Conservation (phyloP, 2,888 invertebrate species). For the Neoitamus cyanurus region DNA sequence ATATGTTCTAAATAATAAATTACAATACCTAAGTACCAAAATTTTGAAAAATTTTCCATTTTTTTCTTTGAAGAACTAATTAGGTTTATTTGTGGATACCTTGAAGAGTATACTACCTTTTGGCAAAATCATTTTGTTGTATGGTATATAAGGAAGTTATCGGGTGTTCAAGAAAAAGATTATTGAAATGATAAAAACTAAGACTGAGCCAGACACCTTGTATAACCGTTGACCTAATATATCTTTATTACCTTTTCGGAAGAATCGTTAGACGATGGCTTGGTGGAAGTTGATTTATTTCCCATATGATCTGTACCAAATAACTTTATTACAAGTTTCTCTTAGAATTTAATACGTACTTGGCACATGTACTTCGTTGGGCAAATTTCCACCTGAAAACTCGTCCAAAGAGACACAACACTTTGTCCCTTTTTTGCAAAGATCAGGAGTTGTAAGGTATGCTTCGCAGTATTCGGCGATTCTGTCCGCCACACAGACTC, state of each 20-base stretch:
- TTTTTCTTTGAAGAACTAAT: too few species aligned
- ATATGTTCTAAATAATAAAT: too few species aligned
- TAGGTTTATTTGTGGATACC: too few species aligned
- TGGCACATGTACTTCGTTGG: slow-evolving; percentile 79
- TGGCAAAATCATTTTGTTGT: too few species aligned
- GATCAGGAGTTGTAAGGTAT: slow-evolving; percentile 76
- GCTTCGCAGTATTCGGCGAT: slow-evolving; percentile 90
- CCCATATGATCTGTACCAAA: slow-evolving; percentile 61
- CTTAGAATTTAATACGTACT: slow-evolving; percentile 62
- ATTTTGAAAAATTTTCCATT: too few species aligned
- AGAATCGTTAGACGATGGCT: slow-evolving; percentile 59
- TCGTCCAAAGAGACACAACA: slow-evolving; percentile 85
- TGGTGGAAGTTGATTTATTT: slow-evolving; percentile 63
- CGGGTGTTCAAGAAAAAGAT: too few species aligned
- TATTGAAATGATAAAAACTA: too few species aligned
- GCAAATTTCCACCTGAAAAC: slow-evolving; percentile 75
- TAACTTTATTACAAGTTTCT: slow-evolving; percentile 55
- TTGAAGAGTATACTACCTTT: too few species aligned
- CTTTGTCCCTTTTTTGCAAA: slow-evolving; percentile 79
- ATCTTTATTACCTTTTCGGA: neutral
- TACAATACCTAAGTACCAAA: too few species aligned
- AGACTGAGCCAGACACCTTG: too few species aligned
- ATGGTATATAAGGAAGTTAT: too few species aligned
- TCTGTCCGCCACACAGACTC: slow-evolving; percentile 84
- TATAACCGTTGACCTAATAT: too few species aligned